Conservation (phyloP, 2,113 vertebrate genomes). For the Emydura subglobosa region DNA sequence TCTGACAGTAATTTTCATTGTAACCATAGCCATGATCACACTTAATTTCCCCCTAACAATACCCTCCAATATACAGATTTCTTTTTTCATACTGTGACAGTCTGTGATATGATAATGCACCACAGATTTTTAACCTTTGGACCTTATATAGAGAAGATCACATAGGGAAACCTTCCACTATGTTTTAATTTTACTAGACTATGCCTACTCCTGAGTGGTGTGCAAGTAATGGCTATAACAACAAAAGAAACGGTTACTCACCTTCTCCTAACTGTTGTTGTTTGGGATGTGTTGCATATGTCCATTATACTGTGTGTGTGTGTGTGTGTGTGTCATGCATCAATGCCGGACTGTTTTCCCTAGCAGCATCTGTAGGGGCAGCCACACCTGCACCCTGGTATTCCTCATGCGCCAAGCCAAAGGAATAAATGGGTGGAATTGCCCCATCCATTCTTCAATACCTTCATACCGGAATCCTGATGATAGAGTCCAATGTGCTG, state of each 20-base stretch:
- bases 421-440: no score
- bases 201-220: neutral
- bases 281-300: no score
- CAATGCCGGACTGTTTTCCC: no score
- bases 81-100: neutral
- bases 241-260: neutral
- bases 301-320: no score
- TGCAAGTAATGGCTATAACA: neutral
- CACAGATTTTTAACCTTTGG: neutral
- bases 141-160: neutral
- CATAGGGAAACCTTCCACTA: neutral
- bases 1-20: neutral
- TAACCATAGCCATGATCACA: neutral
- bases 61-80: neutral
- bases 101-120: neutral
- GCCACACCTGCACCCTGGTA: no score
- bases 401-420: no score
- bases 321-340: no score
- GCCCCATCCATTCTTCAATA: no score
- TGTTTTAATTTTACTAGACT: neutral
- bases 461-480: no score
- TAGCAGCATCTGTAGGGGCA: no score
- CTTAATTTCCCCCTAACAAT: neutral
- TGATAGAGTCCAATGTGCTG: no score
- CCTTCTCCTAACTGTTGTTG: no score